Conservation (phyloP, 2,113 vertebrate species). For the Micronycteris hirsuta region DNA sequence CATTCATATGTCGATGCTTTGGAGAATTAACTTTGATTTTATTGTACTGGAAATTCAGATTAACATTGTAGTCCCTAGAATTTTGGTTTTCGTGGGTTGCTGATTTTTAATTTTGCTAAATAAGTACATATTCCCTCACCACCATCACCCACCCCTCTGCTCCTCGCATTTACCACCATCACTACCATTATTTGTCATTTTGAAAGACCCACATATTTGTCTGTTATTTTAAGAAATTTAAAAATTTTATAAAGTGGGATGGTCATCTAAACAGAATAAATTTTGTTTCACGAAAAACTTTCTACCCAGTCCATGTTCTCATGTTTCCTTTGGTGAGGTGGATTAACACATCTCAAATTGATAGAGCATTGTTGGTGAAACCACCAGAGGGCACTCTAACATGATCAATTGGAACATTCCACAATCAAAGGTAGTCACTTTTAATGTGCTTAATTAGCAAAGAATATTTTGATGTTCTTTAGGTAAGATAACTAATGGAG, state of each 20-base stretch:
- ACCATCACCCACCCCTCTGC: not conserved
- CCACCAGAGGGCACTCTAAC: conserved; percentile 65
- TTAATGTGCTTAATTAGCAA: not conserved
- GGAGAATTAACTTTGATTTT: not conserved
- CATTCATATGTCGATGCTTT: not conserved
- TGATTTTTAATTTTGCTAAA: not conserved
- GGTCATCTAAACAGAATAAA: not conserved
- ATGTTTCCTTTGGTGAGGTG: not conserved
- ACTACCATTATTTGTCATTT: not conserved
- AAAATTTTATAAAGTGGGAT: not conserved
- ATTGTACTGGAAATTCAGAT: not conserved
- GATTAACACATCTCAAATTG: not conserved
- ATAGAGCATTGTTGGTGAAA: not conserved
- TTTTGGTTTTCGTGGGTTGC: not conserved
- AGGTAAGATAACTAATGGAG: not conserved
- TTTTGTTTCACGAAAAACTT: not conserved
- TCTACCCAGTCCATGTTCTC: not conserved
- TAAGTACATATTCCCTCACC: not conserved
- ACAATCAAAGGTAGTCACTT: not conserved
- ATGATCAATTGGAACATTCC: not conserved
- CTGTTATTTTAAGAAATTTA: not conserved
- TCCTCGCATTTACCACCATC: not conserved
- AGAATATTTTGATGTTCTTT: conserved; percentile 20
- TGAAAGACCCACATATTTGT: not conserved
- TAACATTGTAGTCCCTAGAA: not conserved